These are phyloP conservation scores for Nematolebias whitei DNA, from an alignment of 2,113 vertebrate genomes.

Conservation along the genomic window DNA sequence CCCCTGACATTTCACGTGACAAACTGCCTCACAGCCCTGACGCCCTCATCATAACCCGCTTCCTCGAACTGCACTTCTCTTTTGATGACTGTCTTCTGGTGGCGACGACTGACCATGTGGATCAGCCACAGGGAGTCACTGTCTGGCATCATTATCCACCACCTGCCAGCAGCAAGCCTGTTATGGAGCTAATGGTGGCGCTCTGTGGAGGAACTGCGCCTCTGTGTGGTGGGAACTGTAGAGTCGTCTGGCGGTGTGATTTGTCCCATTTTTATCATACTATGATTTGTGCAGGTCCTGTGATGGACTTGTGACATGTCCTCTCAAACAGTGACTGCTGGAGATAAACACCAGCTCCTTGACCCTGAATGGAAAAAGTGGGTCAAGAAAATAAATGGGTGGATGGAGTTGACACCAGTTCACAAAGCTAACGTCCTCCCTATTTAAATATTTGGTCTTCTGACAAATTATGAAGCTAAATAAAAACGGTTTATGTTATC, in stretches of 20 bases:
- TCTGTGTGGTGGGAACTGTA: constrained; percentile 48
- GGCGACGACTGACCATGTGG: constrained; percentile 29
- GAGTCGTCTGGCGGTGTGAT: too few species aligned
- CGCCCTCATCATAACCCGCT: constrained; percentile 9
- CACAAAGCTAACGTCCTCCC: too few species aligned
- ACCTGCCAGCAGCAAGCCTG: constrained; percentile 26
- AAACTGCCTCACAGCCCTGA: constrained; percentile 22
- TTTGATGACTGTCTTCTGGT: constrained; percentile 29
- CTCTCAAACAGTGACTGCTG: too few species aligned
- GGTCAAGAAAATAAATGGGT: too few species aligned
- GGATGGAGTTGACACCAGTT: too few species aligned
- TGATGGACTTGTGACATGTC: too few species aligned
- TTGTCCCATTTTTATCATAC: background rate
- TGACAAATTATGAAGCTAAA: too few species aligned
- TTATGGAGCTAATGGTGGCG: constrained; percentile 8
- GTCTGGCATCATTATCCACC: constrained; percentile 50
- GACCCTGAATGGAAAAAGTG: too few species aligned
- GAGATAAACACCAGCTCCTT: too few species aligned
- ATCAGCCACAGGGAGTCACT: constrained; percentile 43
- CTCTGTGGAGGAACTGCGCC: constrained; percentile 55
- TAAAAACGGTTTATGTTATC: too few species aligned
- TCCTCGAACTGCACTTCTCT: constrained; percentile 28
- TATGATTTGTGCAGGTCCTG: background rate
- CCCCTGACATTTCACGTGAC: constrained; percentile 47
- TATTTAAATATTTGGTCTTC: too few species aligned